These are phyloP conservation scores for Furcula furcula DNA, from an alignment of 2,888 invertebrate genomes.

Conservation along the genomic window DNA sequence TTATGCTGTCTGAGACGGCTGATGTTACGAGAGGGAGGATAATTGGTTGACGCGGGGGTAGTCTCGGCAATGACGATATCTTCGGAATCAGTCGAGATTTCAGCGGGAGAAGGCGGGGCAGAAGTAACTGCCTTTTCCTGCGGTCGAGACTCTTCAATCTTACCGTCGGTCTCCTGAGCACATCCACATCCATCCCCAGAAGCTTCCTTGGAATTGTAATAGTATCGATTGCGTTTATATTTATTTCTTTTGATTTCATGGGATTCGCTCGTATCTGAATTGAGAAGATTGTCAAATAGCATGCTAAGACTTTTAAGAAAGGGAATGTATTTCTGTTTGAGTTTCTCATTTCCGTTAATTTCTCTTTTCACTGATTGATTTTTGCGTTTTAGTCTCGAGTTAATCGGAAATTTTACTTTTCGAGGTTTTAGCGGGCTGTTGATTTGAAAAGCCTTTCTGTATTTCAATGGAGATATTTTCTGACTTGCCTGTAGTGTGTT, in stretches of 20 bases:
- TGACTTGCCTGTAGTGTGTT: constrained; percentile 19
- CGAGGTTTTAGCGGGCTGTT: constrained; percentile 56
- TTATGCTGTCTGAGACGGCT: constrained; percentile 68
- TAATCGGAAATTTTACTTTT: constrained; percentile 44
- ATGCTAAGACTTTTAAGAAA: constrained; percentile 65
- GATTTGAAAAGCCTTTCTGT: constrained; percentile 54
- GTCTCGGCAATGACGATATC: constrained; percentile 39
- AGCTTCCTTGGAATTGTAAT: constrained; percentile 21
- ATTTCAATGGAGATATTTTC: constrained; percentile 46
- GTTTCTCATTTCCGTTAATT: constrained; percentile 48
- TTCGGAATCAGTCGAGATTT: constrained; percentile 48
- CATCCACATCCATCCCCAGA: constrained; percentile 42
- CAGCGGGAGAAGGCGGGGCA: constrained; percentile 53
- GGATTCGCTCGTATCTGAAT: constrained; percentile 49
- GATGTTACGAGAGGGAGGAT: constrained; percentile 67
- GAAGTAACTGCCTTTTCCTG: constrained; percentile 59
- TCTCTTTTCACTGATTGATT: constrained; percentile 55
- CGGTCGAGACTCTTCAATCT: constrained; percentile 34
- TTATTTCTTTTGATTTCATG: constrained; percentile 36
- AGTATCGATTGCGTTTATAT: constrained; percentile 37
- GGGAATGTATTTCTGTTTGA: constrained; percentile 61
- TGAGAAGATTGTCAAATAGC: constrained; percentile 67
- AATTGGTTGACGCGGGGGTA: constrained; percentile 63
- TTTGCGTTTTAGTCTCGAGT: constrained; percentile 40
- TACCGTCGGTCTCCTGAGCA: constrained; percentile 21